These are phyloP conservation scores for Lepidurus arcticus DNA, from an alignment of 1,140 invertebrate genomes.

Conservation along the genomic window DNA sequence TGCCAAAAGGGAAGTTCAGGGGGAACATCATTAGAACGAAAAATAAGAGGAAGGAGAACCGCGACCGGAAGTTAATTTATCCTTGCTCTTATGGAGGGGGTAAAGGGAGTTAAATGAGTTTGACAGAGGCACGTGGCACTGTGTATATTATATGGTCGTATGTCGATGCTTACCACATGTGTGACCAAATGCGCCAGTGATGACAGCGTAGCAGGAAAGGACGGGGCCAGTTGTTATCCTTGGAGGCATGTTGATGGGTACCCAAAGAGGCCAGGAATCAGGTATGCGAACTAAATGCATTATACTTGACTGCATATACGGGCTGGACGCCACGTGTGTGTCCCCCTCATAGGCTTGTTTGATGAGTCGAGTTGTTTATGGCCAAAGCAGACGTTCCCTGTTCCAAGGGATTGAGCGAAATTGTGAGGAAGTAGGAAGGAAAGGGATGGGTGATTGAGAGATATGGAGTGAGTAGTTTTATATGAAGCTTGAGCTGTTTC, in stretches of 20 bases:
- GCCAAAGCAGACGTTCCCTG: background rate
- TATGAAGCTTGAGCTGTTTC: background rate
- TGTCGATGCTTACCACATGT: constrained; percentile 18
- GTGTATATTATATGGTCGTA: background rate
- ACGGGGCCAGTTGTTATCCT: no score
- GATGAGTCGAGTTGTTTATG: no score
- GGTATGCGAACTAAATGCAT: no score
- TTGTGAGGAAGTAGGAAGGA: background rate
- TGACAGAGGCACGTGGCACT: constrained; percentile 10
- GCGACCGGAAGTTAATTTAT: background rate
- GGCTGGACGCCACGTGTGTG: no score
- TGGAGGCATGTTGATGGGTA: no score
- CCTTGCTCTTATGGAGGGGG: background rate
- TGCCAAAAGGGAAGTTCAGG: no score
- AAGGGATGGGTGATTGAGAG: background rate
- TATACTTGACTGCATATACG: no score
- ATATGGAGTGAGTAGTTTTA: background rate
- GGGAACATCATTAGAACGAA: background rate
- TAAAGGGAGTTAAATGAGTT: background rate
- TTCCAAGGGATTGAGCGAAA: background rate
- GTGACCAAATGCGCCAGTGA: constrained; percentile 1
- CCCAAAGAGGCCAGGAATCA: no score
- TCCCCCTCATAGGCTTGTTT: no score
- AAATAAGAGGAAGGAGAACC: background rate
- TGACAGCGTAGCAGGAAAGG: background rate